These are phyloP conservation scores for Furcifer pardalis DNA, from an alignment of 2,797 vertebrate genomes.

Conservation along the genomic window DNA sequence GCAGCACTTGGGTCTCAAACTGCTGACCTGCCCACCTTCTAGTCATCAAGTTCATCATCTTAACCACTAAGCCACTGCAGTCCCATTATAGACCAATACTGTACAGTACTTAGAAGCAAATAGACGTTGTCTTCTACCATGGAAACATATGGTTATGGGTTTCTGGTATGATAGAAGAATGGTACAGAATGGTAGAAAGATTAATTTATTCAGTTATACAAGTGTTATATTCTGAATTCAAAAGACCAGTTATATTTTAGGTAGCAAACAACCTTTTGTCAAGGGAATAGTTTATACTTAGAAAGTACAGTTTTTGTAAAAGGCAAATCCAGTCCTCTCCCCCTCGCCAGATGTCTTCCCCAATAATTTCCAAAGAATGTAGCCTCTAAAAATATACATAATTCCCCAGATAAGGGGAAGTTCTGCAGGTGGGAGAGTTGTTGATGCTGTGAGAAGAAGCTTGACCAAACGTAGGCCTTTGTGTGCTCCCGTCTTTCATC, in stretches of 20 bases:
- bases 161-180: neutral
- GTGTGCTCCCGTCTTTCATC: neutral
- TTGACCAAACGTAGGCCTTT: neutral
- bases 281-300: neutral
- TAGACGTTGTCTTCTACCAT: neutral
- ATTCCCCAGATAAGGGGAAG: constrained; percentile 6
- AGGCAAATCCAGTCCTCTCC: neutral
- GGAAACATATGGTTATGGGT: neutral
- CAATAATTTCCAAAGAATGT: neutral
- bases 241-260: neutral
- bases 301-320: neutral
- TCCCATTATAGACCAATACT: too few species aligned
- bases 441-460: neutral
- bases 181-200: neutral
- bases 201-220: neutral
- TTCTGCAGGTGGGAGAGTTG: constrained; percentile 4
- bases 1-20: too few species aligned
- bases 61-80: too few species aligned
- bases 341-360: neutral
- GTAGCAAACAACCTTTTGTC: neutral
- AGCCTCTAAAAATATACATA: constrained; percentile 22
- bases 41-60: too few species aligned
- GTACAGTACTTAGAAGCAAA: neutral
- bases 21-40: too few species aligned
- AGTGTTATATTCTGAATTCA: neutral